Conservation (phyloP, 2,797 vertebrate genomes). For the Pseudomugil tenellus region DNA sequence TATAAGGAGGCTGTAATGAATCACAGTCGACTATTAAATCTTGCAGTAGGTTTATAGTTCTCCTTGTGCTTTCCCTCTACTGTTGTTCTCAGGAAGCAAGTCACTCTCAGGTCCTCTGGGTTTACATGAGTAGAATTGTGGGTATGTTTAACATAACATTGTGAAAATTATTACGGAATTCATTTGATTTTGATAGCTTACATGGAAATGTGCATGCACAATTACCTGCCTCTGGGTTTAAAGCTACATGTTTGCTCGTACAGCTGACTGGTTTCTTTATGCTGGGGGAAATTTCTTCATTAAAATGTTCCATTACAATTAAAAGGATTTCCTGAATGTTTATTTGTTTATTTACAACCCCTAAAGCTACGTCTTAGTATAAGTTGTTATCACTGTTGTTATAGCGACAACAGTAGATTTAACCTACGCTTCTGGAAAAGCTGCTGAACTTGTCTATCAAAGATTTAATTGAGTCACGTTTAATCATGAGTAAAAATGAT, state of each 20-base stretch:
- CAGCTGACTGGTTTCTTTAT: background rate
- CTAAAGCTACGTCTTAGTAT: background rate
- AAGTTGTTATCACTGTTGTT: background rate
- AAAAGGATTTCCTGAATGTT: background rate
- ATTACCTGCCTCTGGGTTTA: too few relatives aligned
- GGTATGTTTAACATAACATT: background rate
- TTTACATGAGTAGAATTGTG: background rate
- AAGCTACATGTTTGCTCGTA: background rate
- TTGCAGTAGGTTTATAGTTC: conserved; percentile 18
- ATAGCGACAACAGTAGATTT: background rate
- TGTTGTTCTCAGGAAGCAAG: conserved; percentile 27
- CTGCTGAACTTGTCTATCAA: background rate
- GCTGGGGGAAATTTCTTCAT: background rate
- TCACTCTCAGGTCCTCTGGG: conserved; percentile 14
- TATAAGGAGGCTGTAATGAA: conserved; percentile 14
- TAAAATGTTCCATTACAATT: background rate
- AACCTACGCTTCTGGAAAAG: background rate
- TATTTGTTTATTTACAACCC: background rate
- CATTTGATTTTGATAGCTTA: background rate
- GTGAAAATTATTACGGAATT: background rate
- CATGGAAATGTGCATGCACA: background rate
- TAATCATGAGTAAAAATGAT: background rate
- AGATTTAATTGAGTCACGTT: background rate
- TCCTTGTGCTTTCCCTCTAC: conserved; percentile 10
- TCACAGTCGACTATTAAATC: conserved; percentile 27